Conservation (phyloP, 1,140 invertebrate genomes). For the Drosophila teissieri region DNA sequence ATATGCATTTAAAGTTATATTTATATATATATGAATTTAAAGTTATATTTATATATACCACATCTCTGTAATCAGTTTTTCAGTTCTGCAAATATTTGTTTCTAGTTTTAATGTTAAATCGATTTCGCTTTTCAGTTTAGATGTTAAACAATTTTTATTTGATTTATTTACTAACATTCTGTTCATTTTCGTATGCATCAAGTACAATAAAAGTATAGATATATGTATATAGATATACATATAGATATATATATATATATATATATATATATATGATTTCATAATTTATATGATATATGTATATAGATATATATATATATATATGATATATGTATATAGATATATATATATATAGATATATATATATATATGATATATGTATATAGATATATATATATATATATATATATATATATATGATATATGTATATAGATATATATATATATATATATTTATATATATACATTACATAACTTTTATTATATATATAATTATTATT, state of each 20-base stretch:
- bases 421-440: slow-evolving; percentile 27
- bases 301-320: too few species aligned
- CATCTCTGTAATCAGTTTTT: slow-evolving; percentile 52
- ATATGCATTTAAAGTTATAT: slow-evolving; percentile 26
- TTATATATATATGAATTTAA: slow-evolving; percentile 35
- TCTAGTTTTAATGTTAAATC: slow-evolving; percentile 37
- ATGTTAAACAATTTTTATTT: slow-evolving; percentile 34
- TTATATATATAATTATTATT: too few species aligned
- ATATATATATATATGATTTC: too few species aligned
- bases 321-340: too few species aligned
- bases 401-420: slow-evolving; percentile 36
- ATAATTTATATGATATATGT: too few species aligned
- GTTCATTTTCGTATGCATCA: slow-evolving; percentile 31
- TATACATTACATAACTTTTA: slow-evolving; percentile 1
- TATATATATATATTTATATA: slow-evolving; percentile 37
- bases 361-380: slow-evolving; percentile 35
- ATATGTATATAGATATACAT: too few species aligned
- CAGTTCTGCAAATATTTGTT: slow-evolving; percentile 69
- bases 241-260: too few species aligned
- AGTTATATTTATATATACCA: slow-evolving; percentile 42
- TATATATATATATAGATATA: too few species aligned
- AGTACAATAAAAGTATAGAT: slow-evolving; percentile 39
- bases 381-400: slow-evolving; percentile 20
- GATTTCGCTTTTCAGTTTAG: slow-evolving; percentile 8
- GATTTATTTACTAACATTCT: slow-evolving; percentile 40